A percentile compares a stretch with the other conserved stretches of the same genome.
These are phyloP conservation scores for Helicoverpa assulta DNA, from an alignment of 2,888 invertebrate species.

Conservation along the genomic window DNA sequence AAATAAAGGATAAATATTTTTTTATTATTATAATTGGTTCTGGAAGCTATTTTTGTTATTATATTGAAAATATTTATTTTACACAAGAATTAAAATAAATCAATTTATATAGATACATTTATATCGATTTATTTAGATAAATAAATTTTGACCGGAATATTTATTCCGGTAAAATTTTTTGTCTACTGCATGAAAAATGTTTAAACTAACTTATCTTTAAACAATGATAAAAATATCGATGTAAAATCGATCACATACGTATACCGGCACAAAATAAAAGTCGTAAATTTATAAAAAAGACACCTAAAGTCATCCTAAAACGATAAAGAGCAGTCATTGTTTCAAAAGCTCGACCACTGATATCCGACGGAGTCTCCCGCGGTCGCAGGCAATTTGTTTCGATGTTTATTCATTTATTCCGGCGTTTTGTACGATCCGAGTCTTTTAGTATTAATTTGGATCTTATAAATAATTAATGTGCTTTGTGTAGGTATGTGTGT, in stretches of 20 bases:
- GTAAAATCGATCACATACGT: conserved; percentile 23
- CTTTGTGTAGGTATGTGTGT: conserved; percentile 71
- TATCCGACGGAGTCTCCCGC: conserved; percentile 59
- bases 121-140: no score
- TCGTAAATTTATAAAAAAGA: conserved; percentile 62
- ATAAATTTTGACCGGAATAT: no score
- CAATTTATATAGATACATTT: no score
- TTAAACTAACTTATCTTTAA: neutral
- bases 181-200: neutral
- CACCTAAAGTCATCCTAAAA: conserved; percentile 63
- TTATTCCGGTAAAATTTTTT: neutral
- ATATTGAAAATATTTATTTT: no score
- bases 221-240: neutral
- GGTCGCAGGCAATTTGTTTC: conserved; percentile 80
- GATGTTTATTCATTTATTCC: conserved; percentile 86
- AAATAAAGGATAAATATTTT: neutral
- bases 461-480: conserved; percentile 86
- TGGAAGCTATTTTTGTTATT: neutral
- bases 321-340: conserved; percentile 70
- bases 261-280: conserved; percentile 43
- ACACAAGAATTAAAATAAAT: no score
- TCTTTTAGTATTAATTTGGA: conserved; percentile 86
- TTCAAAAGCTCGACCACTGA: conserved; percentile 67
- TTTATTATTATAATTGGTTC: conserved; percentile 14
- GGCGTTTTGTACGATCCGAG: conserved; percentile 78